A percentile compares a stretch with the other conserved stretches of the same genome.
Conservation (phyloP, 2,888 invertebrate species). For the Thymelicus lineola region DNA sequence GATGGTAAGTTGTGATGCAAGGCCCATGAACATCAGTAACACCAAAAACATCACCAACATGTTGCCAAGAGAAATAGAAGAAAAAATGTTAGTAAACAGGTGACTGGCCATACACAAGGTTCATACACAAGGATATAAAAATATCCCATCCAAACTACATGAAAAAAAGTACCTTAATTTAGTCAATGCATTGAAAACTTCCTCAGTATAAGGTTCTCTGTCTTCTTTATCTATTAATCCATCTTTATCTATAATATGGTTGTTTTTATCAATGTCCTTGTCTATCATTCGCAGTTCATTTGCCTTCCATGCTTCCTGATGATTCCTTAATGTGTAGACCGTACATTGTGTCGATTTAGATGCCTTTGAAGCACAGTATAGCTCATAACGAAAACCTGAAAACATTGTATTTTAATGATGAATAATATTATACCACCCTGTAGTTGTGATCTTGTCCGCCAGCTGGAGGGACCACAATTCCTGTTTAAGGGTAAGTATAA, state of each 20-base stretch:
- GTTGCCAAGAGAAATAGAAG: no score
- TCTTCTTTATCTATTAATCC: constrained; percentile 44
- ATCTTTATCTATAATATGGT: constrained; percentile 35
- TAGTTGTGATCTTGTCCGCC: no score
- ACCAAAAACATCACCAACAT: no score
- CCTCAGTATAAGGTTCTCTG: constrained; percentile 84
- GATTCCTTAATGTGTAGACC: constrained; percentile 91
- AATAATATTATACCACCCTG: no score
- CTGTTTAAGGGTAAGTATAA: no score
- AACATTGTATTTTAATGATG: constrained; percentile 58
- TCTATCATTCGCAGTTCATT: constrained; percentile 84
- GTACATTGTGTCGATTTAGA: constrained; percentile 96
- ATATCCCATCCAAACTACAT: no score
- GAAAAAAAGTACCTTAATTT: constrained; percentile 65
- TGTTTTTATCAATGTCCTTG: constrained; percentile 37
- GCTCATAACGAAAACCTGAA: constrained; percentile 96
- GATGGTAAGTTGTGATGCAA: no score
- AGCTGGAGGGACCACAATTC: no score
- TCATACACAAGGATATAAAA: no score
- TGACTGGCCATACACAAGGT: no score
- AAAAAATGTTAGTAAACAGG: no score
- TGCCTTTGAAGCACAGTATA: constrained; percentile 96
- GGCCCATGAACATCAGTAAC: no score
- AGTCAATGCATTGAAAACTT: constrained; percentile 93
- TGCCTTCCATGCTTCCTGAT: constrained; percentile 90